Evolutionary conservation across 2,888 invertebrate genomes (phyloP), one percentile per base, ranked within the genome.

Genomic region (Resseliella maxima): DNA sequence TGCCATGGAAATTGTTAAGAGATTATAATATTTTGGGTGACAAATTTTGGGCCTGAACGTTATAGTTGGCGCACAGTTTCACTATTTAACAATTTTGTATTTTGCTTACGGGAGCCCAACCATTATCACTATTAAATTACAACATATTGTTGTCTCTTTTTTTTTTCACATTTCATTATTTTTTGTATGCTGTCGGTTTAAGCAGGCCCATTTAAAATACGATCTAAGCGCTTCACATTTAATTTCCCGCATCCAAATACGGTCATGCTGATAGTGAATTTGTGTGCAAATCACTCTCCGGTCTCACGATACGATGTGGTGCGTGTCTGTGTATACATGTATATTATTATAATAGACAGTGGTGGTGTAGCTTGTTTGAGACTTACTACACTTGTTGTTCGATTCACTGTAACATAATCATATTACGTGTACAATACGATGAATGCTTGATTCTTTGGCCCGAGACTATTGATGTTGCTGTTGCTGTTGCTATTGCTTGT

Each of bases 191-290:
- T 59, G 24, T 12, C 24, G n/a, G n/a, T n/a, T n/a, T n/a, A 21
- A 72, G 15, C 15, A 15, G 15, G 15, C 35, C 72, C 31, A 72
- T 72, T 72, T 35, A 35, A 72, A 72, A 72, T 18, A 72, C 72
- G 18, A 8, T 35, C 72, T 10, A 31, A 72, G 15, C 27, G 59
- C 59, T 59, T 59, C 27, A 59, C 31, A 72, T 35, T 72, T 72
- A 2, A 72, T 72, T 72, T 72, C 72, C 31, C 72, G 31, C 35
- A 31, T 31, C 72, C 72, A 31, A 72, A 72, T 31, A 72, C 72
- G 72, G 72, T 72, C 35, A n/a, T 72, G 72, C 31, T 72, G 72
- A 72, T 35, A 72, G 31, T 72, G 72, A 72, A 72, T 72, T 72
- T 72, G 72, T 72, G 72, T 72, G 72, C 72, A 72, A 72, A 72